Percentiles rank a stretch among this genome's conserved stretches.
These are phyloP conservation scores for Huso huso DNA, from an alignment of 2,797 vertebrate genomes.

Conservation along the genomic window DNA sequence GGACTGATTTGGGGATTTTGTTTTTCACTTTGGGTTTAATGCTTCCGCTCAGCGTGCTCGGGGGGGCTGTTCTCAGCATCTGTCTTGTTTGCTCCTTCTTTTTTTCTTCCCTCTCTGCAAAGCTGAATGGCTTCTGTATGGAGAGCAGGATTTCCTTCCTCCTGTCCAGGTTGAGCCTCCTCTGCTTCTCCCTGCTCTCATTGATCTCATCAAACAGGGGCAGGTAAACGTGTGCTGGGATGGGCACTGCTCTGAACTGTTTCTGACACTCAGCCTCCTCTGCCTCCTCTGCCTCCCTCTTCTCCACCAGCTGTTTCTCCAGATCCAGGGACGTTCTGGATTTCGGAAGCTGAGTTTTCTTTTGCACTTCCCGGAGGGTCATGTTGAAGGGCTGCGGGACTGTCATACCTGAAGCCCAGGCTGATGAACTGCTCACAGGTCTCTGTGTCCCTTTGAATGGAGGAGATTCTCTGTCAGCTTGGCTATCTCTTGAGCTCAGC, in stretches of 20 bases:
- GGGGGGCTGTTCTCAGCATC: constrained; percentile 40
- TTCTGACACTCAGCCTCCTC: constrained; percentile 79
- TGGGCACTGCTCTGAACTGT: constrained; percentile 75
- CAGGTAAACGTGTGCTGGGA: constrained; percentile 66
- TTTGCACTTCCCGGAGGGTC: constrained; percentile 44
- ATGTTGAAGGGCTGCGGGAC: constrained; percentile 53
- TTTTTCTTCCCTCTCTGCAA: constrained; percentile 69
- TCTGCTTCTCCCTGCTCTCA: constrained; percentile 61
- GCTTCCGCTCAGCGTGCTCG: constrained; percentile 32
- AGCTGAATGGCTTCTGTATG: constrained; percentile 80
- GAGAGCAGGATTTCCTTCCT: constrained; percentile 76
- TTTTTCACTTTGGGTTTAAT: constrained; percentile 28
- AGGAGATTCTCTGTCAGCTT: constrained; percentile 22
- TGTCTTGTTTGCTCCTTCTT: constrained; percentile 54
- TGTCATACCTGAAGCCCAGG: constrained; percentile 46
- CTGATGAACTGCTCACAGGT: constrained; percentile 41
- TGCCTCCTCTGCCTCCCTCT: constrained; percentile 63
- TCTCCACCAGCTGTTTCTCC: constrained; percentile 38
- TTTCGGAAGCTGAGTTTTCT: constrained; percentile 48
- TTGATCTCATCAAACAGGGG: constrained; percentile 71
- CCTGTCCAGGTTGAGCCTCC: constrained; percentile 61
- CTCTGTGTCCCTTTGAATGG: constrained; percentile 35
- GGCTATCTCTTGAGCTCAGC: constrained; percentile 38
- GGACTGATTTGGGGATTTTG: constrained; percentile 53
- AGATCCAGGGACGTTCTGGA: constrained; percentile 44